Evolutionary conservation across 2,113 vertebrate genomes (phyloP), one percentile per base, ranked within the genome.

Genomic region (Cnemophilus loriae): DNA sequence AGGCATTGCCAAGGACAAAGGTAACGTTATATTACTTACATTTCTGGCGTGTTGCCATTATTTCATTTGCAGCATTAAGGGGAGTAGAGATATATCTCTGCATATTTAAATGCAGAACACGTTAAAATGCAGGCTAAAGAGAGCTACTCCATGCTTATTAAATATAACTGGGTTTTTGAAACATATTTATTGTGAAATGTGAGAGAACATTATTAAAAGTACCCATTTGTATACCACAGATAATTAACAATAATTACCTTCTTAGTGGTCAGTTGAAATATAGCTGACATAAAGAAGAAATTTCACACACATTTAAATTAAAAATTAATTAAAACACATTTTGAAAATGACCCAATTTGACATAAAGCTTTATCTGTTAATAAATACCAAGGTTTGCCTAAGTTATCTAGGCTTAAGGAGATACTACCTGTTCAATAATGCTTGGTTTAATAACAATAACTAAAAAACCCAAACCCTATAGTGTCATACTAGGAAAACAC

Each of bases 121-220:
- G 6, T 86, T 93, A 94, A 94, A 96, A 87, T 92, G 79, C 42
- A 93, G 82, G 52, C 60, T 90, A 92, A 90, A 78, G 59, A 63
- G 63, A 93, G 24, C 21, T 88, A 65, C 13, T 84, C 37, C 47
- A 3, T 63, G 44, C 55, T 96, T 10, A 73, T 89, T 93, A 88
- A 93, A 84, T 76, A 33, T 83, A 81, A 78, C 53, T 74, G 42
- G n/a, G 10, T 2, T 67, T 74, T 86, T 84, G 57, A 86, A 95
- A 64, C 11, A 9, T 80, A 87, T 90, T 81, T 95, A 74, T 90
- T 88, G 33, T 90, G 76, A 90, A 91, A 83, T 61, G 7, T 87
- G 46, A 84, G 37, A 88, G 39, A 90, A 57, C 9, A 32, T 82
- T 93, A 74, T 88, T 70, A 56, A 87, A 94, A 87, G 23, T 55